Evolutionary conservation across 2,113 vertebrate species (phyloP).

Genomic region (Eretmochelys imbricata): DNA sequence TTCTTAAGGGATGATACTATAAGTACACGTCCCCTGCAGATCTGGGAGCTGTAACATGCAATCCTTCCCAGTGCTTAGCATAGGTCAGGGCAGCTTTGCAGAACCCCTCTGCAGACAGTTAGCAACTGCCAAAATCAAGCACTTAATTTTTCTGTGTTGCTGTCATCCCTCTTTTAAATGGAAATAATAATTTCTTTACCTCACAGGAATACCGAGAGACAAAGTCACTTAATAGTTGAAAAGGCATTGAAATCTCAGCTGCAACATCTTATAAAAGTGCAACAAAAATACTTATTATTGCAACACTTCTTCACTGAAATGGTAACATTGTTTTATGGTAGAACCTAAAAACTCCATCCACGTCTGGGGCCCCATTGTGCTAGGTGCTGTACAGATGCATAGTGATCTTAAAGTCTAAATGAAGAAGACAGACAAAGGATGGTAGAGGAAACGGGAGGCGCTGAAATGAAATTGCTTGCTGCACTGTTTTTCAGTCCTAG

Average conservation of each 20-base stretch:
- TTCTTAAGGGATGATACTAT: not conserved
- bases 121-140: not conserved
- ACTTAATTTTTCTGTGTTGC: not conserved
- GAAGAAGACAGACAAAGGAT: not conserved
- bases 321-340: not conserved
- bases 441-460: not conserved
- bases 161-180: not conserved
- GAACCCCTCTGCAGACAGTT: not conserved
- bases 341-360: not conserved
- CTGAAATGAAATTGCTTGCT: not conserved
- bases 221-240: not conserved
- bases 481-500: not conserved
- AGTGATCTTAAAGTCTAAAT: not conserved
- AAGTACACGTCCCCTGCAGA: not conserved
- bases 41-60: not conserved
- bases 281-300: not conserved
- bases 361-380: rapidly evolving
- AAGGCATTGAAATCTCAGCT: not conserved
- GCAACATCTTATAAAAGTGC: not conserved
- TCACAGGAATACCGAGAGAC: not conserved
- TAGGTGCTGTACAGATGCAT: not conserved
- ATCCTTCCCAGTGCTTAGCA: too few species aligned
- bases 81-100: too few species aligned
- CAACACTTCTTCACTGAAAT: not conserved
- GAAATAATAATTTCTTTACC: not conserved